Evolutionary conservation across 2,113 vertebrate species (phyloP).

Genomic region (Mus musculus): DNA sequence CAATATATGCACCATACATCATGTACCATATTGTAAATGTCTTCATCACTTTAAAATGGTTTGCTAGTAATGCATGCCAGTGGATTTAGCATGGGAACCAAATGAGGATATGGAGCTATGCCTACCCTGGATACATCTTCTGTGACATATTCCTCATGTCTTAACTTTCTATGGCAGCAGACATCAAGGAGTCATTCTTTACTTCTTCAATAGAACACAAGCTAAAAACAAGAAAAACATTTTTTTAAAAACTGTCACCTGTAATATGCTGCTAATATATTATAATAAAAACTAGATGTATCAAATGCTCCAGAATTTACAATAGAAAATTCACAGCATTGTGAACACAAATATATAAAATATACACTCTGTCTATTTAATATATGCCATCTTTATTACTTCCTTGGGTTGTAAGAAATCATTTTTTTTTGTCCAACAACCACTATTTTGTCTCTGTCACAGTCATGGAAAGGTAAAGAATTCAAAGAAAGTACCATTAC

Average conservation of each 20-base stretch:
- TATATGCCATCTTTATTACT: conserved; percentile 17
- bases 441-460: conserved; percentile 49
- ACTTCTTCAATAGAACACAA: conserved; percentile 38
- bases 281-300: conserved; percentile 33
- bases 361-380: conserved; percentile 29
- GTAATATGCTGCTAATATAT: conserved; percentile 22
- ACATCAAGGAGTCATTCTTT: conserved; percentile 43
- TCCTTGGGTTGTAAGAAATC: conserved; percentile 45
- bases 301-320: conserved; percentile 20
- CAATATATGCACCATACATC: conserved; percentile 28
- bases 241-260: conserved; percentile 17
- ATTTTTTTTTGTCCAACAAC: conserved; percentile 25
- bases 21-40: conserved; percentile 43
- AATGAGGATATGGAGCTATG: background rate
- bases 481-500: background rate
- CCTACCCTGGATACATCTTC: background rate
- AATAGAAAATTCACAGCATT: background rate
- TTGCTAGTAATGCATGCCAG: conserved; percentile 48
- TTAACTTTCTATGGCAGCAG: conserved; percentile 29
- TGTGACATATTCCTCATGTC: conserved; percentile 45
- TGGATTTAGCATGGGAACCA: conserved; percentile 34
- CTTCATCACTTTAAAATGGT: conserved; percentile 67
- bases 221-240: conserved; percentile 5
- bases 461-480: conserved; percentile 33
- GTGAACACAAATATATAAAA: conserved; percentile 30